Evolutionary conservation across 2,113 vertebrate genomes (phyloP).

Genomic region (Natator depressus): DNA sequence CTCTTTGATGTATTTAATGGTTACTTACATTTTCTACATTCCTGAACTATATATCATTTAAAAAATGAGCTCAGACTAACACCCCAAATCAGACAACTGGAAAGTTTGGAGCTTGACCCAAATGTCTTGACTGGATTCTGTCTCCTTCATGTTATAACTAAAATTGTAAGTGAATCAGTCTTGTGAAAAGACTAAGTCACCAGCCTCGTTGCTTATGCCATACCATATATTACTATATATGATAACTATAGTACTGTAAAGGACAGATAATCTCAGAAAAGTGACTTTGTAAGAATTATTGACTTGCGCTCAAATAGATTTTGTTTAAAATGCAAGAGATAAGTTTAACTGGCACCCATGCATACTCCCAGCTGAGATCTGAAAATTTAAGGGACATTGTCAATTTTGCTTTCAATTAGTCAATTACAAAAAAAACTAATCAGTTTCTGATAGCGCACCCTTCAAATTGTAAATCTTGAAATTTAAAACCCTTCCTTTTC

Average conservation of each 20-base stretch:
- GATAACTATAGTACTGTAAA: background rate
- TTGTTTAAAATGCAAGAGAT: background rate
- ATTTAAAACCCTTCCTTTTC: background rate
- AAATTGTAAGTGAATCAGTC: background rate
- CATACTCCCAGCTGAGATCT: background rate
- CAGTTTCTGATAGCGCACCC: background rate
- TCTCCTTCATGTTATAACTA: background rate
- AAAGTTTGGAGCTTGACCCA: background rate
- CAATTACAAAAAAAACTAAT: background rate
- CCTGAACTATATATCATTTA: background rate
- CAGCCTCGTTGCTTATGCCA: background rate
- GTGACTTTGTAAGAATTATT: background rate
- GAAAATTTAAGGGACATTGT: background rate
- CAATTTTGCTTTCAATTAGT: background rate
- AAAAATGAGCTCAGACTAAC: background rate
- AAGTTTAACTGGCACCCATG: background rate
- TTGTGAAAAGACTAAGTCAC: background rate
- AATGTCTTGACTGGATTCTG: background rate
- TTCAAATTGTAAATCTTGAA: background rate
- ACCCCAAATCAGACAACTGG: accelerated
- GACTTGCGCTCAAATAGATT: background rate
- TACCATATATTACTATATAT: background rate
- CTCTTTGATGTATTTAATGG: background rate
- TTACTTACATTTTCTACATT: background rate
- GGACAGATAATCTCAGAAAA: background rate